A percentile compares a stretch with the other conserved stretches of the same genome.
Conservation (phyloP, 2,888 invertebrate genomes). For the Papilio protenor region DNA sequence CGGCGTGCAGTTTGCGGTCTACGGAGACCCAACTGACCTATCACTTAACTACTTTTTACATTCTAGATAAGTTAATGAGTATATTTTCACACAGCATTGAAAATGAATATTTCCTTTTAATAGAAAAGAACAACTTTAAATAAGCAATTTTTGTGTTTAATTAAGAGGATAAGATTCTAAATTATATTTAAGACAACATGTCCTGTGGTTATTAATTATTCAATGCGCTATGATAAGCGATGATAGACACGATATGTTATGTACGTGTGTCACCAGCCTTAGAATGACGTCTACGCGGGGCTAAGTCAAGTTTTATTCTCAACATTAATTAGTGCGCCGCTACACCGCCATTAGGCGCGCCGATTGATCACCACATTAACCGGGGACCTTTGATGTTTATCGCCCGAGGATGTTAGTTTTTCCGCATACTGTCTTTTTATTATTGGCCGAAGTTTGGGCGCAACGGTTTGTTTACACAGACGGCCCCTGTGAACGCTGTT, state of each 20-base stretch:
- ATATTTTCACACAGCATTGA: background rate
- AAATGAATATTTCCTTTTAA: background rate
- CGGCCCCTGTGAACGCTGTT: slow-evolving; percentile 68
- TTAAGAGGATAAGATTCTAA: background rate
- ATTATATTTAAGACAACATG: background rate
- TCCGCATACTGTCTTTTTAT: slow-evolving; percentile 84
- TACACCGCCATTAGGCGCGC: slow-evolving; percentile 67
- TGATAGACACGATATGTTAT: background rate
- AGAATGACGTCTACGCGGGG: background rate
- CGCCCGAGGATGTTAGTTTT: slow-evolving; percentile 82
- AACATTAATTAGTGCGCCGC: slow-evolving; percentile 70
- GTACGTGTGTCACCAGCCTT: slow-evolving; percentile 25
- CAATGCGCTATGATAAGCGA: background rate
- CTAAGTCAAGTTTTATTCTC: slow-evolving; percentile 51
- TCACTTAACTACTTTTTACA: background rate
- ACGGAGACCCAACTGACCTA: background rate
- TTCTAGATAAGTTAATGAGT: background rate
- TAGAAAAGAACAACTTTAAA: background rate
- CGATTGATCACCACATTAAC: slow-evolving; percentile 80
- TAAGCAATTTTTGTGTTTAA: background rate
- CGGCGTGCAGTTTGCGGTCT: slow-evolving; percentile 2
- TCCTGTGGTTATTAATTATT: background rate
- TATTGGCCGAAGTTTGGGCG: slow-evolving; percentile 83
- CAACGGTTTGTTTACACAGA: slow-evolving; percentile 79
- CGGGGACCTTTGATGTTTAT: slow-evolving; percentile 76